Evolutionary conservation across 1,140 invertebrate genomes (phyloP).

Genomic region (Yoshiicerus persimilis): DNA sequence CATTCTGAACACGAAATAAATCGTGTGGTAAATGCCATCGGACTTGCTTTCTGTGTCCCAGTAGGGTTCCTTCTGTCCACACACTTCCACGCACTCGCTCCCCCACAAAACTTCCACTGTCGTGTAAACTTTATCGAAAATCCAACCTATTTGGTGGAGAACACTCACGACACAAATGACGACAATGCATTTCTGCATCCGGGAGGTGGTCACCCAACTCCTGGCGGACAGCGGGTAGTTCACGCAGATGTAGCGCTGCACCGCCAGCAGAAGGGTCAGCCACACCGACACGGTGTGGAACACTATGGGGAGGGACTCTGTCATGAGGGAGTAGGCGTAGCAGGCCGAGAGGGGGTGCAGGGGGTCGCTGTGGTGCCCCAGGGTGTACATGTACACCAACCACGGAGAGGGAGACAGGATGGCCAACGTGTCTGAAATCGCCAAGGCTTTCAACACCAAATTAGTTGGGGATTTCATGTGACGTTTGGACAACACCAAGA

Average conservation of each 20-base stretch:
- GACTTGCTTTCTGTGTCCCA: constrained; percentile 68
- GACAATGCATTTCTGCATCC: constrained; percentile 72
- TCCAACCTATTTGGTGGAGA: constrained; percentile 74
- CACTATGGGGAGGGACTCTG: constrained; percentile 73
- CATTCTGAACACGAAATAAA: constrained; percentile 82
- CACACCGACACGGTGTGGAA: constrained; percentile 91
- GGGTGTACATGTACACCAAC: constrained; percentile 86
- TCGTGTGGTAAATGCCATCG: constrained; percentile 71
- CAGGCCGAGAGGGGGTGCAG: constrained; percentile 64
- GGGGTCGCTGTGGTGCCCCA: constrained; percentile 78
- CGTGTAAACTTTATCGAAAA: constrained; percentile 68
- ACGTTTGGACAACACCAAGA: constrained; percentile 60
- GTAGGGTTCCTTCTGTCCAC: constrained; percentile 59
- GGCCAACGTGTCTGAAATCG: constrained; percentile 88
- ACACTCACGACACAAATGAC: constrained; percentile 73
- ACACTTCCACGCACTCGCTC: constrained; percentile 56
- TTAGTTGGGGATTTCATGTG: constrained; percentile 72
- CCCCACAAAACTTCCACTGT: constrained; percentile 64
- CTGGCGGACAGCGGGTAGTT: constrained; percentile 81
- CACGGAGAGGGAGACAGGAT: constrained; percentile 83
- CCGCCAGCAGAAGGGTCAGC: constrained; percentile 81
- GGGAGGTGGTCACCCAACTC: constrained; percentile 81
- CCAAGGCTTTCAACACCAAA: constrained; percentile 75
- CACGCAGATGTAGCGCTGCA: constrained; percentile 88
- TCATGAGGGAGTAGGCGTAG: constrained; percentile 73